These are phyloP conservation scores for Notothenia coriiceps DNA, from an alignment of 2,113 vertebrate genomes.

Conservation along the genomic window DNA sequence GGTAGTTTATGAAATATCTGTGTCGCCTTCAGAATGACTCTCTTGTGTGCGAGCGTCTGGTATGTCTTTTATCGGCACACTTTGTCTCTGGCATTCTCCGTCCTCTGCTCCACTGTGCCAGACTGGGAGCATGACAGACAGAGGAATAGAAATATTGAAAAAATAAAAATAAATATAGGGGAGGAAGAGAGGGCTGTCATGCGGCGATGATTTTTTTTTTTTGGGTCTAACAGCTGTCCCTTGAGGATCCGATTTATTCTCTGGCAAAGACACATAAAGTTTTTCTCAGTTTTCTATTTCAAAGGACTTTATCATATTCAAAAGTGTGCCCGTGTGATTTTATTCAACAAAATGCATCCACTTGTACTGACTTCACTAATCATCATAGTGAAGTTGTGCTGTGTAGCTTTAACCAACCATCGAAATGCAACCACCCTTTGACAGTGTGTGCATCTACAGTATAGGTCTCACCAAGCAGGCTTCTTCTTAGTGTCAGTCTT, in stretches of 20 bases:
- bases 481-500: conserved; percentile 29
- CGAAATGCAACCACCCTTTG: not conserved
- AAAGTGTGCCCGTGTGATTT: not conserved
- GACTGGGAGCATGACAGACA: conserved; percentile 42
- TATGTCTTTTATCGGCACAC: conserved; percentile 69
- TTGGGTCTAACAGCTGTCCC: conserved; percentile 1
- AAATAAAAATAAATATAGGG: conserved; percentile 36
- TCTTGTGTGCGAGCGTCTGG: conserved; percentile 49
- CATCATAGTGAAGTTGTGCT: not conserved
- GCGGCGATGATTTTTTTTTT: conserved; percentile 32
- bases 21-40: conserved; percentile 55
- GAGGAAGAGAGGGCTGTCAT: conserved; percentile 31
- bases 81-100: conserved; percentile 59
- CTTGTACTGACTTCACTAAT: not conserved
- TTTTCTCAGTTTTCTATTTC: not conserved
- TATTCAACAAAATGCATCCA: conserved; percentile 1
- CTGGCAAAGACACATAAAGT: not conserved
- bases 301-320: not conserved
- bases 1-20: conserved; percentile 53
- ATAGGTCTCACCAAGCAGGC: not conserved
- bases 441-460: not conserved
- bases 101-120: conserved; percentile 50
- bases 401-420: not conserved
- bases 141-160: conserved; percentile 45
- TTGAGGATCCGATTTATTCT: conserved; percentile 2